Evolutionary conservation across 2,797 vertebrate species (phyloP), one percentile per base, ranked within the genome.

Genomic region (Peromyscus nudipes): DNA sequence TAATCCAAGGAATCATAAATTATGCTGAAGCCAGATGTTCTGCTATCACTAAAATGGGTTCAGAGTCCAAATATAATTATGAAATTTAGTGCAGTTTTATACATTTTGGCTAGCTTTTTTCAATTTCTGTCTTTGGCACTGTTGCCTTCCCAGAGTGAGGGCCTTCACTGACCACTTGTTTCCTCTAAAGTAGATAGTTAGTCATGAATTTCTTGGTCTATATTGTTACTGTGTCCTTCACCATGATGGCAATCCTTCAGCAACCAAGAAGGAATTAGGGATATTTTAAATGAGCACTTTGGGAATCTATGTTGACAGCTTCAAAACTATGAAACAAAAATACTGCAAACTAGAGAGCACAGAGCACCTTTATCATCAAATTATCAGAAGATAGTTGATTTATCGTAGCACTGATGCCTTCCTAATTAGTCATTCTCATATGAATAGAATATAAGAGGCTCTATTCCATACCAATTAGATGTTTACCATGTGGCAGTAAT

Each of bases 321-420:
- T 92, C n/a, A 87, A 95, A 69, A 4, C 25, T 17, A 21, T 69
- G 43, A 89, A 91, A 91, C 57, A 49, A 89, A 88, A 67, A 57
- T 27, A 69, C 4, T 49, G 4, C 52, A 86, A 88, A 90, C 79
- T 3, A 92, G n/a, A 92, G 23, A 82, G n/a, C 62, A 93, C 43
- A 14, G 46, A 62, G 37, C 12, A 21, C 2, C 2, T 76, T 49
- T 55, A 65, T 79, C 62, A 49, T 64, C 77, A 60, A 7, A 46
- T 34, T 69, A 29, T 3, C 23, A 62, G 17, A 76, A 12, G 14
- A 7, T 17, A 67, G 62, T 62, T 16, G 69, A 77, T 71, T 82
- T 89, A 89, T 1, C 49, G 1, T 14, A 52, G 23, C 10, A 29
- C 27, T 40, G 13, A 81, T 64, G 5, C 34, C 46, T 64, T 89